Evolutionary conservation across 2,113 vertebrate species (phyloP).

Genomic region (Protomyctophum bolini): DNA sequence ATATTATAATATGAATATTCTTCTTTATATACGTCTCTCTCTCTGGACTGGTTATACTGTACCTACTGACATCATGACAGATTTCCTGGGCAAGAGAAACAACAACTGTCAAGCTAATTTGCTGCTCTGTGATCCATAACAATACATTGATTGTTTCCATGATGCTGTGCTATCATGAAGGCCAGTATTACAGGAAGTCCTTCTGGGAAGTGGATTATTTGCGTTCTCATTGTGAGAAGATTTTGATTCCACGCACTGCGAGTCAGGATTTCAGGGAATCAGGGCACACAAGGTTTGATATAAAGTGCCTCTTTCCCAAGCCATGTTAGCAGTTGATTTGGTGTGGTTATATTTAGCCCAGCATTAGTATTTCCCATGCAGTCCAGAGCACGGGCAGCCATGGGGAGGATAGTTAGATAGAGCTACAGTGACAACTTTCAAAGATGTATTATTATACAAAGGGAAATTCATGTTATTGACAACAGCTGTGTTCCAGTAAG

Average conservation of each 20-base stretch:
- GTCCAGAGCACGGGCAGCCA: constrained; percentile 19
- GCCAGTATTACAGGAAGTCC: constrained; percentile 4
- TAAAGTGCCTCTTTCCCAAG: constrained; percentile 26
- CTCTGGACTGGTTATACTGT: too few relatives aligned
- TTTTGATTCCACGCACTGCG: constrained; percentile 18
- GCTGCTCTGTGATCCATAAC: constrained; percentile 25
- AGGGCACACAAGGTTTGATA: constrained; percentile 21
- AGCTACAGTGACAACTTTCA: constrained; percentile 7
- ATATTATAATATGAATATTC: too few relatives aligned
- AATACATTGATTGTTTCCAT: constrained; percentile 11
- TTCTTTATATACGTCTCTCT: too few relatives aligned
- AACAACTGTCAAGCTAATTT: constrained; percentile 6
- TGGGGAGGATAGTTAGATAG: constrained; percentile 14
- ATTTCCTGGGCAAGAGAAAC: too few relatives aligned
- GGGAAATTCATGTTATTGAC: neutral
- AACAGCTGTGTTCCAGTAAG: too few relatives aligned
- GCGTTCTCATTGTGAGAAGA: constrained; percentile 29
- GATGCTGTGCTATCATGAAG: neutral
- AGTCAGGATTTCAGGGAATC: constrained; percentile 5
- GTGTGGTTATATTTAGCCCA: constrained; percentile 49
- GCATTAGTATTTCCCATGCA: constrained; percentile 37
- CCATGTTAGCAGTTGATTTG: constrained; percentile 20
- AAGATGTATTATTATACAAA: neutral
- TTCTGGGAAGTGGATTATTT: constrained; percentile 45
- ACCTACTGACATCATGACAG: too few relatives aligned